Base-by-base conservation (phyloP, 2,113 vertebrate species). In the Grus americana region DNA sequence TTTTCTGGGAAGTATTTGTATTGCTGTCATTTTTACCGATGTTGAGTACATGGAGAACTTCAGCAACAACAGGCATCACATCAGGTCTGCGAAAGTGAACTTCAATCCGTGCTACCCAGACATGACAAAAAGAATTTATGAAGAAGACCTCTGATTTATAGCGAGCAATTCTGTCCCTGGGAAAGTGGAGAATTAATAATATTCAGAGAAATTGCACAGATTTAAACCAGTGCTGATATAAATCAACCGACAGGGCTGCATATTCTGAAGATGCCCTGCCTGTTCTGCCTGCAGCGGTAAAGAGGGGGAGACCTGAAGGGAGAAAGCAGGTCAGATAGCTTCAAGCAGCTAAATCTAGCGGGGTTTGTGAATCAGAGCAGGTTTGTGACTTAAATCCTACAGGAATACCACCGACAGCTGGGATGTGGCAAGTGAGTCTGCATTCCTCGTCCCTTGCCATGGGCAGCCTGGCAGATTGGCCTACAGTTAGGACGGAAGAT, bases 121-220 rank as follows among this genome's bases (percentile, higher is more conserved):
- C 36, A 59, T 12, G 91, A 88, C 76, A 93, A 88, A 70, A 73
- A 62, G 55, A 66, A 86, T 76, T 92, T 79, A 92, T 73, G 88
- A 88, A 73, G 36, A 30, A 42, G 38, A 83, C 4, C 19, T 71
- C 71, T 88, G 83, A 91, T 91, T 95, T 95, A 85, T n/a, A 42
- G 42, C 2, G n/a, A 83, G 55, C 21, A 67, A 38, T 79, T 88
- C 63, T 54, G n/a, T 65, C 65, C 49, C 75, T 88, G 70, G 40
- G 73, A 68, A 95, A 95, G 68, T 24, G 58, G 82, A 79, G 55
- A 78, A 86, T 95, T 96, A 90, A 78, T 73, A 95, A 89, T 57
- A 87, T 15, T 61, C 62, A 47, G 72, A 38, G 46, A 92, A 92
- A 52, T 29, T 52, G 36, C 4, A 19, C 32, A 71, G 40, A 72